Evolutionary conservation across 2,797 vertebrate species (phyloP).

Genomic region (Hemitrygon akajei): DNA sequence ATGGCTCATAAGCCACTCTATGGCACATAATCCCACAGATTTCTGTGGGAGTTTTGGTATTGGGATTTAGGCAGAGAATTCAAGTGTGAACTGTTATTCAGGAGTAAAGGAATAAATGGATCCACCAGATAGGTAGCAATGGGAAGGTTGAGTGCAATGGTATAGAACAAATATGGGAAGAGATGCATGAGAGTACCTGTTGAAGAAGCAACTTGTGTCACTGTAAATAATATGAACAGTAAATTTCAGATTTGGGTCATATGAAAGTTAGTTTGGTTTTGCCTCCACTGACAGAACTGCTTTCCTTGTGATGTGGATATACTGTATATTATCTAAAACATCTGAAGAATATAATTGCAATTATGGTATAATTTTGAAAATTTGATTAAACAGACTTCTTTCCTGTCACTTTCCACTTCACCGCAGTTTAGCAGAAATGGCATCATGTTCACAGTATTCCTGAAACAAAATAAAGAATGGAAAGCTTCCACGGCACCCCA

Average conservation of each 20-base stretch:
- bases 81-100: not conserved
- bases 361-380: not conserved
- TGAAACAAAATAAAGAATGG: not conserved
- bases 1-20: no score
- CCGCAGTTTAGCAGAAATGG: not conserved
- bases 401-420: not conserved
- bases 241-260: not conserved
- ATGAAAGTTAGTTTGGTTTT: not conserved
- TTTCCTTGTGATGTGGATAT: not conserved
- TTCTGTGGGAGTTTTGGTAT: not conserved
- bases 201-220: not conserved
- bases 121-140: not conserved
- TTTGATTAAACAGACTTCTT: not conserved
- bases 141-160: not conserved
- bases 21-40: no score
- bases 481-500: not conserved
- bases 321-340: not conserved
- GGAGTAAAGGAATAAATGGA: not conserved
- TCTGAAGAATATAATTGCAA: not conserved
- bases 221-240: not conserved
- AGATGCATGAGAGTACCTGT: no score
- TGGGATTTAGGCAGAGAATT: not conserved
- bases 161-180: not conserved
- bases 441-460: not conserved
- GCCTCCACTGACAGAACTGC: not conserved